Base-by-base conservation (phyloP, 2,888 invertebrate genomes). In the Pristionchus exspectatus region DNA sequence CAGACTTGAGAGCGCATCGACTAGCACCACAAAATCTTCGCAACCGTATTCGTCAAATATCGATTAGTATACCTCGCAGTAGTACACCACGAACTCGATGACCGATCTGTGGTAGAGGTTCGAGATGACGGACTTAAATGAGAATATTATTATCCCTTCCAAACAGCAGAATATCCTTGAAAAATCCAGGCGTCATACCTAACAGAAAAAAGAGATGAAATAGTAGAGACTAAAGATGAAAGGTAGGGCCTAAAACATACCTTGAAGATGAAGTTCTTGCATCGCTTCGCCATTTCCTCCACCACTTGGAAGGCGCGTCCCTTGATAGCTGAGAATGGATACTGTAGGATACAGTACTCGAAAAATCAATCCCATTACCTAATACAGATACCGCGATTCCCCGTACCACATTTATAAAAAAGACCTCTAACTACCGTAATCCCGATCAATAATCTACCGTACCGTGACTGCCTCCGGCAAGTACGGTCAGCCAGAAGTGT, bases 241-340 rank as follows among this genome's bases (percentile, higher is more conserved):
- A 38, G 9, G 9, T 50, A 50, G 44, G 10, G 9, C 12, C 5
- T 10, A 7, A 50, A 50, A 10, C 1, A 50, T 50, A 50, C 27
- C 50, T 81, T 81, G n/a, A 50, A 18, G 81, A 81, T 9, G 81
- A 81, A 81, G 21, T 44, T 54, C 24, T 81, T 50, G 81, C 54
- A 50, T n/a, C 81, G 44, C n/a, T 44, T 44, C 44, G 50, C 50
- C 54, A 81, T 81, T 21, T 81, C 81, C 38, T 81, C 81, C 50
- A 81, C 50, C 44, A 50, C 54, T 54, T 81, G 81, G 18, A 10
- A 12, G 0, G 81, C n/a, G 24, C 81, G 81, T 5, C 81, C 81
- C 54, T 81, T 81, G 9, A 81, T 54, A 54, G 54, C 81, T 81
- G 81, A 81, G 24, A 81, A 81, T n/a, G 77, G 50, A n/a, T 81